A percentile compares a stretch with the other conserved stretches of the same genome.
Evolutionary conservation across 2,797 vertebrate species (phyloP).

Genomic region (Pseudochirops corinnae): DNA sequence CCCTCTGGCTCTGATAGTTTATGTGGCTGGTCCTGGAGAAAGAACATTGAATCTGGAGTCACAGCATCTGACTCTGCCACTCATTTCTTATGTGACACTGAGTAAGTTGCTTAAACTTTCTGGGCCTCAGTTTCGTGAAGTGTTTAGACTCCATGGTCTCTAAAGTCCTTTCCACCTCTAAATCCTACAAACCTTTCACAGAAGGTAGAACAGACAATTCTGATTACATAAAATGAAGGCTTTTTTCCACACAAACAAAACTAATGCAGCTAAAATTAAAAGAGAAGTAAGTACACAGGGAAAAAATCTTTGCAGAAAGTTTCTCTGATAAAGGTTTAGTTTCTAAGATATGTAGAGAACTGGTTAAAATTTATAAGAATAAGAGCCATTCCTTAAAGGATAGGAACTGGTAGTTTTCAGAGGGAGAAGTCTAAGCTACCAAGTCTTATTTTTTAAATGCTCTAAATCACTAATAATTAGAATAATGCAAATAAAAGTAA

Average conservation of each 20-base stretch:
- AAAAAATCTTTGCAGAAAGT: background rate
- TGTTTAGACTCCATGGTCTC: background rate
- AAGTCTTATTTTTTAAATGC: background rate
- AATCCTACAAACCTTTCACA: background rate
- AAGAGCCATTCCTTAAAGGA: background rate
- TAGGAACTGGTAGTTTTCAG: no score
- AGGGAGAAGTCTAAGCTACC: background rate
- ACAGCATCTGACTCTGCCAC: background rate
- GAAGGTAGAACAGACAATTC: background rate
- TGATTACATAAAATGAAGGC: background rate
- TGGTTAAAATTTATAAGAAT: background rate
- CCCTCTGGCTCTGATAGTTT: background rate
- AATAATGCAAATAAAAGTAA: background rate
- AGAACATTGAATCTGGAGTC: background rate
- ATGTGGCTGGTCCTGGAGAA: background rate
- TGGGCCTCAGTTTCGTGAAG: background rate
- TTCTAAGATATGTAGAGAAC: background rate
- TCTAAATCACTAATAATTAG: background rate
- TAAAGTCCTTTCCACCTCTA: background rate
- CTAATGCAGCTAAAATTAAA: background rate
- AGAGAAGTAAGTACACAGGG: background rate
- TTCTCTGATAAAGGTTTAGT: background rate
- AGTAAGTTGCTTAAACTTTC: background rate
- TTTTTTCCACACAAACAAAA: background rate
- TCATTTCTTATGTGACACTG: background rate